phyloP scores from a whole-genome alignment of 2,113 vertebrate genomes.

The Chelonoidis abingdonii region DNA sequence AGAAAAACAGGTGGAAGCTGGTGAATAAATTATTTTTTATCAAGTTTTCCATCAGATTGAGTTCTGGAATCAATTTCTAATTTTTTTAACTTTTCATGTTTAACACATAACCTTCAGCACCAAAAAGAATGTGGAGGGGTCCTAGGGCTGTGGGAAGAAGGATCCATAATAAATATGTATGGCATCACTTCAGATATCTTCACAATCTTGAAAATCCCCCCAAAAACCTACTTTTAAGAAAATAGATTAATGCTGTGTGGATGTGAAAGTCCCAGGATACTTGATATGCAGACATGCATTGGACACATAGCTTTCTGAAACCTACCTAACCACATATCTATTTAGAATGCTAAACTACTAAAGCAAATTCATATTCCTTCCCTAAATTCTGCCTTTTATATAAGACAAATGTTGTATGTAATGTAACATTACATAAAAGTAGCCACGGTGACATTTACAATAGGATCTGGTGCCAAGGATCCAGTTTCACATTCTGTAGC shows the following conservation, averaged over 20 bases:
- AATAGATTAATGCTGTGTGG: not conserved
- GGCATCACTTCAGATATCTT: not conserved
- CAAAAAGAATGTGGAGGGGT: not conserved
- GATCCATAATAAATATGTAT: not conserved
- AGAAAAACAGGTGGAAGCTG: not conserved
- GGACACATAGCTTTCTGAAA: not conserved
- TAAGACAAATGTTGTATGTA: slow-evolving; percentile 41
- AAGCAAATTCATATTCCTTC: slow-evolving; percentile 28
- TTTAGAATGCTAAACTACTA: slow-evolving; percentile 2
- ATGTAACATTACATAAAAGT: slow-evolving; percentile 50
- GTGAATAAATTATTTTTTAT: not conserved
- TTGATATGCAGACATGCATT: not conserved
- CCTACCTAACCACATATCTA: not conserved
- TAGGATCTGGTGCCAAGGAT: slow-evolving; percentile 56
- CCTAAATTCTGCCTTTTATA: slow-evolving; percentile 35
- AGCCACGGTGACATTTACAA: slow-evolving; percentile 68
- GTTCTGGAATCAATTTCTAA: not conserved
- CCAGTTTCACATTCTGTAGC: slow-evolving; percentile 56
- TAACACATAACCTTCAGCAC: not conserved
- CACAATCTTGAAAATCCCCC: not conserved
- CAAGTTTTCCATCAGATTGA: not conserved
- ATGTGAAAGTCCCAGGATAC: not conserved
- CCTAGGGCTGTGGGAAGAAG: not conserved
- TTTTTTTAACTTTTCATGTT: not conserved
- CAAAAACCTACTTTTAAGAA: not conserved